Base-by-base conservation (phyloP, 1,140 invertebrate genomes). In the Venustaconcha ellipsiformis region DNA sequence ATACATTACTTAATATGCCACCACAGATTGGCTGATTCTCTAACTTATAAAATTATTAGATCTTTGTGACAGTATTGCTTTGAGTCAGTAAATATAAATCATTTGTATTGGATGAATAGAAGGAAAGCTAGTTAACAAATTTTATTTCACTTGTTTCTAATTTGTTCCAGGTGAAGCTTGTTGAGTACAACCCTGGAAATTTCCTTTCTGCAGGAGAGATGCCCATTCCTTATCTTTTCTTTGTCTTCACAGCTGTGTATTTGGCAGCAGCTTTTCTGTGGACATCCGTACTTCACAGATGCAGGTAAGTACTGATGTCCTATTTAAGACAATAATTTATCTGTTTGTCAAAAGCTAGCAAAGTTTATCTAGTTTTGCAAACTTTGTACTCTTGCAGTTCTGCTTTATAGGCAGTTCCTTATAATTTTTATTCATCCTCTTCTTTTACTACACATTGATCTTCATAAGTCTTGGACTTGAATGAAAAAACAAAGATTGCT, bases 151-250 rank as follows among this genome's bases (percentile, higher is more conserved):
- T 70, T 60, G 55, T 64, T 55, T 1, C 14, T 17, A 57, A 67
- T 56, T 57, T 30, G 14, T 81, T 80, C 15, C 80, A 88, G 88
- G 58, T 86, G 26, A 68, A 95, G 87, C 95, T 98, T 82, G 93
- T 86, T 12, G 92, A 92, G 77, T 95, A 93, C 76, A 98, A 98
- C 87, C 92, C 92, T 68, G 93, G 94, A 37, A 99, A 96, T 88
- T 99, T 94, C 86, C 90, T 99, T 20, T 99, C 97, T n/a, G 97
- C 97, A 14, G 97, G 97, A 2, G 96, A 99, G 90, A 97, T 99
- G 93, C 97, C 97, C 0, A 91, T 99, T 63, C 98, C 98, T 1
- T 93, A 94, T 15, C 87, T 99, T 1, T 99, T 98, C 88, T 95
- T 96, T 78, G 94, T 95, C 91, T 95, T 98, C 94, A 94, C 96